Percentiles rank a stretch among this genome's conserved stretches.
Evolutionary conservation across 2,113 vertebrate genomes (phyloP).

Genomic region (Amazona vittata): DNA sequence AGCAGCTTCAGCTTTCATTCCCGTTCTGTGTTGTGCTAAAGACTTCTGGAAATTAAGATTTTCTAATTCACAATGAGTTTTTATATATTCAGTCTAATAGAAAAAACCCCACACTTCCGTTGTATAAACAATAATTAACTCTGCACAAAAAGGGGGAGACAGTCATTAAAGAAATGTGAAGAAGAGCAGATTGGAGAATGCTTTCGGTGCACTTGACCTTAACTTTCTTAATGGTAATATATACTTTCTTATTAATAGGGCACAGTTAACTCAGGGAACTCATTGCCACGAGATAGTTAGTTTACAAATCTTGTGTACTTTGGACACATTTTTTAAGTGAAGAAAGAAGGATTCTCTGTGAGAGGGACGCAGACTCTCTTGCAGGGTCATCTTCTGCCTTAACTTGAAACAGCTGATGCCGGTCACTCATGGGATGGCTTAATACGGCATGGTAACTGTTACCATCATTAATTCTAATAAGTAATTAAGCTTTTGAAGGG

Average conservation of each 20-base stretch:
- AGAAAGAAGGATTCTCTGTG: neutral
- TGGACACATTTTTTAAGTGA: neutral
- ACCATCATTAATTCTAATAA: constrained; percentile 1
- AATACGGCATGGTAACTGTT: neutral
- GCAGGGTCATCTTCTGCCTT: neutral
- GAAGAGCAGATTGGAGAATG: neutral
- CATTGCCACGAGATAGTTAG: neutral
- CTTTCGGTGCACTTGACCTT: neutral
- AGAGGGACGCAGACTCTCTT: neutral
- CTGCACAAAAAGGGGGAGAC: neutral
- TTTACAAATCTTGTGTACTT: neutral
- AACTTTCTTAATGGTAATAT: neutral
- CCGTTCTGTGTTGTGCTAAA: neutral
- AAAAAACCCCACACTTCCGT: neutral
- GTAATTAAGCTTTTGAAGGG: neutral
- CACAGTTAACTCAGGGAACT: neutral
- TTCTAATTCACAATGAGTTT: neutral
- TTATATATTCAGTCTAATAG: neutral
- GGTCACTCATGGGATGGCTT: neutral
- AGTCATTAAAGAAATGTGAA: neutral
- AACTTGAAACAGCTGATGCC: neutral
- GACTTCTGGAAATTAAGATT: neutral
- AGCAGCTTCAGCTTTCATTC: neutral
- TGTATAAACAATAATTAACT: neutral
- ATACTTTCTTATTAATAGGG: neutral